Base-by-base conservation (phyloP, 2,888 invertebrate species). In the Escarpia spicata region DNA sequence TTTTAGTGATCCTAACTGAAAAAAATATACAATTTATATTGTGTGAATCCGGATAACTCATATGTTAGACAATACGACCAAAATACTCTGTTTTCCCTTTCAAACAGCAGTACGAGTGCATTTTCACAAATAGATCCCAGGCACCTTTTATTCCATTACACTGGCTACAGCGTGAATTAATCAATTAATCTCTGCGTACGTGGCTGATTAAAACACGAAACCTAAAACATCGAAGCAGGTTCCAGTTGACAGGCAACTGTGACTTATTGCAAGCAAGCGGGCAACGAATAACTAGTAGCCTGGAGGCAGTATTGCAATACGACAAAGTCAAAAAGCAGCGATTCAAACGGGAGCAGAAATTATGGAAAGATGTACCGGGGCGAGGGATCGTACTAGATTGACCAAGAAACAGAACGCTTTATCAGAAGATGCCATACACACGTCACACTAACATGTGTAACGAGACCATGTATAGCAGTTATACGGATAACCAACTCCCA, bases 71-170 rank as follows among this genome's bases (percentile, higher is more conserved):
- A 37, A 37, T 37, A 37, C 1, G 37, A 37, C 37, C 37, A 90
- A 90, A 0, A 90, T 2, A 8, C 15, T 10, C 90, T 9, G 90
- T 12, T 10, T 31, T 91, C 91, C 91, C 31, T 31, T 19, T 26
- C 91, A 91, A 31, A 91, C 19, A 31, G 31, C 91, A 37, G 8
- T n/a, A 91, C 91, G 31, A 91, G 91, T 91, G n/a, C n/a, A 31
- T 31, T 91, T 91, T 31, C 91, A n/a, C 91, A 6, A 26, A 31
- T n/a, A n/a, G 91, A 31, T 12, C 90, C 90, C 12, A 90, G 90
- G 91, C 91, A 91, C 91, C 2, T 91, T 91, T 91, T 91, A 91
- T 91, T 91, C 91, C 91, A 91, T 37, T 91, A 90, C 90, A 90
- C 10, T 12, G 10, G 10, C 90, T 90, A 31, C 6, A 12, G 91